Evolutionary conservation across 2,113 vertebrate genomes (phyloP).

Genomic region (Leptocoma aspasia): DNA sequence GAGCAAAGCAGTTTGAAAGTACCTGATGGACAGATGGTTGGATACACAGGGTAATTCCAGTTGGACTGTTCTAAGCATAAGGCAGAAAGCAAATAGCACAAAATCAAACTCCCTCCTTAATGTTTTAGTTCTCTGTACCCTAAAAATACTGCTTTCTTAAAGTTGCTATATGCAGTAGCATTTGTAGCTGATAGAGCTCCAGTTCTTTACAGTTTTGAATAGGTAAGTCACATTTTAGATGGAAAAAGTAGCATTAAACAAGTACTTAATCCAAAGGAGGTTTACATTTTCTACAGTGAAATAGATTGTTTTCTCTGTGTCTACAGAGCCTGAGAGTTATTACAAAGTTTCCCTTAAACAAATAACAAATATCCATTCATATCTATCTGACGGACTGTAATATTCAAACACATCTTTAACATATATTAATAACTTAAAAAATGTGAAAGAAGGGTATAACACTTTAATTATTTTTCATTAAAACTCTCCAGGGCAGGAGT

Average conservation of each 20-base stretch:
- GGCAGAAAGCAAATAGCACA: background rate
- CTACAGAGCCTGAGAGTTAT: background rate
- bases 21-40: background rate
- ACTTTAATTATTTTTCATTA: background rate
- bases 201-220: background rate
- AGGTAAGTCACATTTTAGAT: background rate
- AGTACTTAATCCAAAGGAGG: background rate
- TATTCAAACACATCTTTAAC: background rate
- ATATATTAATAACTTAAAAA: background rate
- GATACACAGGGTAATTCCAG: background rate
- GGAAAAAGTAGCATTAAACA: background rate
- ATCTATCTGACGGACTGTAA: background rate
- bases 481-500: background rate
- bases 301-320: background rate
- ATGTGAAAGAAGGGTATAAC: background rate
- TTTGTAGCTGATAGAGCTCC: background rate
- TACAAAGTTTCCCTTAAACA: background rate
- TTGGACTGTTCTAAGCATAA: background rate
- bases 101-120: background rate
- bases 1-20: background rate
- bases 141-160: background rate
- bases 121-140: background rate
- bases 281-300: background rate
- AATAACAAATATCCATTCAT: background rate
- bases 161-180: background rate